A percentile compares a stretch with the other conserved stretches of the same genome.
Conservation (phyloP, 2,888 invertebrate species). For the Criorhina ranunculi region DNA sequence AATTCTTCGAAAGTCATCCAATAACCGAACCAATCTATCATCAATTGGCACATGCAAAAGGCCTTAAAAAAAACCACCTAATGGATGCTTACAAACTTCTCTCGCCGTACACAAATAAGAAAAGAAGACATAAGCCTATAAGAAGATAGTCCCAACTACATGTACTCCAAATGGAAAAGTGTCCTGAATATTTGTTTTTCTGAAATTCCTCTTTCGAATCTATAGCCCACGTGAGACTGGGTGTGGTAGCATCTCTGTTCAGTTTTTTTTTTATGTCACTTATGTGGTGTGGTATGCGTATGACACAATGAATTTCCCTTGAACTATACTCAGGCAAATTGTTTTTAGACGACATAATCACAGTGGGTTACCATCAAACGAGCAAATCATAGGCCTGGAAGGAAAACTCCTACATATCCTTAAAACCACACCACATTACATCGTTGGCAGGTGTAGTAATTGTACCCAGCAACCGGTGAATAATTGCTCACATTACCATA, state of each 20-base stretch:
- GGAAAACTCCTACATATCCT: slow-evolving; percentile 40
- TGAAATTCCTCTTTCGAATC: background rate
- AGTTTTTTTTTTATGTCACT: slow-evolving; percentile 32
- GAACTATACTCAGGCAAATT: slow-evolving; percentile 26
- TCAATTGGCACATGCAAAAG: slow-evolving; percentile 40
- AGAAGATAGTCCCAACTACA: slow-evolving; percentile 9
- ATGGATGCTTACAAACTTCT: slow-evolving; percentile 1
- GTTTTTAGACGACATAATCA: slow-evolving; percentile 61
- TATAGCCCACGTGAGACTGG: slow-evolving; percentile 70
- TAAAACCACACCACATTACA: too few relatives aligned
- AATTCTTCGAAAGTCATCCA: slow-evolving; percentile 46
- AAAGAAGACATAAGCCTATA: too few relatives aligned
- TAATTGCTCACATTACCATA: slow-evolving; percentile 72
- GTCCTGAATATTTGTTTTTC: slow-evolving; percentile 34
- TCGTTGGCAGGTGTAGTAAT: slow-evolving; percentile 22
- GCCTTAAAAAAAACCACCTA: background rate
- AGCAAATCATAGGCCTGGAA: slow-evolving; percentile 54
- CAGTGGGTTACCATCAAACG: slow-evolving; percentile 37
- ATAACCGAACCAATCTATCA: slow-evolving; percentile 67
- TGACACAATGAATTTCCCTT: slow-evolving; percentile 34
- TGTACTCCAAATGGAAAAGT: slow-evolving; percentile 20
- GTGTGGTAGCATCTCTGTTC: slow-evolving; percentile 58
- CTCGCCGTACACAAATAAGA: too few relatives aligned
- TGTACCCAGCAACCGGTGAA: slow-evolving; percentile 45
- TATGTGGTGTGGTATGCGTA: slow-evolving; percentile 32